phyloP scores from a whole-genome alignment of 2,113 vertebrate species.

The Sebastes fasciatus region DNA sequence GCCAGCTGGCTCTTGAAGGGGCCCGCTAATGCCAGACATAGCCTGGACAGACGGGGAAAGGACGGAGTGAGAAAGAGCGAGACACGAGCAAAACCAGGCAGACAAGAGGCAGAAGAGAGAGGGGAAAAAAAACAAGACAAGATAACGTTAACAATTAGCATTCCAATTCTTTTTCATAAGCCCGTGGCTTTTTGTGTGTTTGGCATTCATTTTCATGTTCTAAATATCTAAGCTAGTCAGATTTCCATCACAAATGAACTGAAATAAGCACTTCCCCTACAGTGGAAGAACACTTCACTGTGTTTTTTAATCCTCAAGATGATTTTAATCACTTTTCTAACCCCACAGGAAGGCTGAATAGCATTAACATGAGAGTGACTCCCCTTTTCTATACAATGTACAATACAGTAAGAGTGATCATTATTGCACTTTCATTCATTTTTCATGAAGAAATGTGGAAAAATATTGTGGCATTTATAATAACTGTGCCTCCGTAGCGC shows the following conservation, averaged over 20 bases:
- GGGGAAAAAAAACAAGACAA: neutral
- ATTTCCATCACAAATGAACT: neutral
- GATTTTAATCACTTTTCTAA: too few relatives aligned
- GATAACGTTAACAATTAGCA: neutral
- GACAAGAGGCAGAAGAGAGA: neutral
- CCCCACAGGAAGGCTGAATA: too few relatives aligned
- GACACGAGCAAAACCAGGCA: conserved; percentile 27
- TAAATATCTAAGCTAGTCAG: neutral
- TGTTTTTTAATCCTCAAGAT: neutral
- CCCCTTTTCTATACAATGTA: too few relatives aligned
- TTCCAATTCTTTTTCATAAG: conserved; percentile 5
- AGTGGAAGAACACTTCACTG: neutral
- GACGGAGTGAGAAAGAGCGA: conserved; percentile 24
- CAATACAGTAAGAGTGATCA: too few relatives aligned
- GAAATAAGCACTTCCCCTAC: neutral
- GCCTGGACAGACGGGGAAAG: conserved; percentile 79
- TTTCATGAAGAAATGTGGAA: too few relatives aligned
- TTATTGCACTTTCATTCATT: too few relatives aligned
- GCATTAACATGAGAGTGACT: too few relatives aligned
- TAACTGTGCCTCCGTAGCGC: too few relatives aligned
- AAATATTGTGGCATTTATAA: too few relatives aligned
- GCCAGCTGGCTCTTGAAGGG: conserved; percentile 91
- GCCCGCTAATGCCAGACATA: conserved; percentile 85
- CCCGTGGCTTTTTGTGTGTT: neutral
- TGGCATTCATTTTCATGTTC: conserved; percentile 14